A percentile compares a stretch with the other conserved stretches of the same genome.
These are phyloP conservation scores for Orientallactaga sibirica DNA, from an alignment of 2,797 vertebrate species.

Conservation along the genomic window DNA sequence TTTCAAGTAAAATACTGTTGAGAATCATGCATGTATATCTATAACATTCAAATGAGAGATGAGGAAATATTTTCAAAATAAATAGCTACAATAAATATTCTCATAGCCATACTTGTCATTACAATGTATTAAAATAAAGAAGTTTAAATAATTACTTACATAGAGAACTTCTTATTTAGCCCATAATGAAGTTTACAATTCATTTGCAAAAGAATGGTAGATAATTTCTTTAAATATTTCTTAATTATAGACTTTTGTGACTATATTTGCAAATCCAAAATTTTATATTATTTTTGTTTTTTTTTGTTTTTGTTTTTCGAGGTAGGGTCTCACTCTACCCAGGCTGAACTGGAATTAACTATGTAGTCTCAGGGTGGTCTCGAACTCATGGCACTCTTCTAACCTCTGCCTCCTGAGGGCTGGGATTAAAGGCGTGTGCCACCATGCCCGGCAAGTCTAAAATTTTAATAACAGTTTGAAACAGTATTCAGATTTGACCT, in stretches of 20 bases:
- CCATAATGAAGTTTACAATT: neutral
- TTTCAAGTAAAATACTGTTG: neutral
- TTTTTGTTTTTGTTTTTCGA: too few species aligned
- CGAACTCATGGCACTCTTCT: too few species aligned
- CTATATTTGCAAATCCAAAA: neutral
- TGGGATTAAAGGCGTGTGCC: too few species aligned
- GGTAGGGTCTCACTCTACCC: too few species aligned
- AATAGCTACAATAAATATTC: neutral
- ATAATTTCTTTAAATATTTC: slow-evolving; percentile 6
- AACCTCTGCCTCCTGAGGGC: too few species aligned
- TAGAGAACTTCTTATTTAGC: neutral
- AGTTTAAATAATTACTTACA: neutral
- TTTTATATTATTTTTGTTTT: too few species aligned
- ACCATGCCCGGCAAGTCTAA: neutral
- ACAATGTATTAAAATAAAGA: slow-evolving; percentile 32
- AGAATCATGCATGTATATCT: neutral
- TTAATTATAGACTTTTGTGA: neutral
- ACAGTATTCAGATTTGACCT: neutral
- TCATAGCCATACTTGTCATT: neutral
- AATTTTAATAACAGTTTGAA: slow-evolving; percentile 2
- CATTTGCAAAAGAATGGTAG: slow-evolving; percentile 1
- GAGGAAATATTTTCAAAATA: slow-evolving; percentile 48
- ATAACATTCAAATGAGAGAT: neutral
- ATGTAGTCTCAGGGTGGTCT: too few species aligned
- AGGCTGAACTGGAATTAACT: too few species aligned